These are phyloP conservation scores for Lingula anatina DNA, from an alignment of 2,888 invertebrate genomes.

Conservation along the genomic window DNA sequence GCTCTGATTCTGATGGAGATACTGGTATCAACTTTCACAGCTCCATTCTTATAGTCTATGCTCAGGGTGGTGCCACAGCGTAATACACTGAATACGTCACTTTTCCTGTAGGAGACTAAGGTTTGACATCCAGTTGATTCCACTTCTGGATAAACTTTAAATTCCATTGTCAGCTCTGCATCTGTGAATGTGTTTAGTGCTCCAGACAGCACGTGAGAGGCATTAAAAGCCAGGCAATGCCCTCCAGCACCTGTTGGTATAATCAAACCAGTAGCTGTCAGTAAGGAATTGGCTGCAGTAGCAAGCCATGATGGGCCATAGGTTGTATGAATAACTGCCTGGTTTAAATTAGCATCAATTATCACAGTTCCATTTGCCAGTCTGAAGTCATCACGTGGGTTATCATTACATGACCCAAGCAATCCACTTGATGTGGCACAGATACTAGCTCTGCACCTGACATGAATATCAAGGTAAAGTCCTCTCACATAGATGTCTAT, in stretches of 20 bases:
- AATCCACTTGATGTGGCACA: constrained; percentile 16
- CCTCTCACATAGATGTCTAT: constrained; percentile 15
- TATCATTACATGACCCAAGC: constrained; percentile 17
- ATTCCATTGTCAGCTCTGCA: constrained; percentile 20
- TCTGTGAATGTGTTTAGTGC: constrained; percentile 15
- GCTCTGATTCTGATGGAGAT: constrained; percentile 12
- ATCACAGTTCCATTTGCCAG: constrained; percentile 12
- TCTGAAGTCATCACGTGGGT: constrained; percentile 16
- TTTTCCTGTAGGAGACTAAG: constrained; percentile 19
- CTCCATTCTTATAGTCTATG: too few relatives aligned
- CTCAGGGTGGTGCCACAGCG: too few relatives aligned
- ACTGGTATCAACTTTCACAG: not conserved
- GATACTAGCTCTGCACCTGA: constrained; percentile 7
- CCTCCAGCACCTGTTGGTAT: constrained; percentile 11
- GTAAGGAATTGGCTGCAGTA: constrained; percentile 8
- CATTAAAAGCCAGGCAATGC: constrained; percentile 13
- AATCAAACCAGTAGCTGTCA: constrained; percentile 4
- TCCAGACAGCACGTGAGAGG: constrained; percentile 12
- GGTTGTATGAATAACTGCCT: constrained; percentile 11
- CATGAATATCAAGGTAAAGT: constrained; percentile 11
- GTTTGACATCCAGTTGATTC: constrained; percentile 14
- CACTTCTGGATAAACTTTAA: constrained; percentile 18
- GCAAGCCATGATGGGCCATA: constrained; percentile 21
- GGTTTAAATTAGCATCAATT: constrained; percentile 8
- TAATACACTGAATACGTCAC: not conserved